Evolutionary conservation across 2,113 vertebrate species (phyloP).

Genomic region (Ailuropoda melanoleuca): DNA sequence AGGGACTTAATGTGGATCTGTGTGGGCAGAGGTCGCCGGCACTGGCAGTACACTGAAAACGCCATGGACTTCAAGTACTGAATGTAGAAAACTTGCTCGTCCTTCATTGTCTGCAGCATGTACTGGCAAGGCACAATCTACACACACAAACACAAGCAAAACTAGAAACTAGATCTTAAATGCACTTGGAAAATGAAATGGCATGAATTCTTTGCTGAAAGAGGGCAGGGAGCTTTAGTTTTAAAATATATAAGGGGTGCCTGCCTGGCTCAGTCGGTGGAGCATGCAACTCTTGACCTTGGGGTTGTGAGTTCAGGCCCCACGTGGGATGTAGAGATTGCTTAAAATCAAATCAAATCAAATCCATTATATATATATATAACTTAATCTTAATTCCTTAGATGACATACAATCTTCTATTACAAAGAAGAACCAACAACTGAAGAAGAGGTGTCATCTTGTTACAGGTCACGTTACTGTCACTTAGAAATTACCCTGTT

Average conservation of each 20-base stretch:
- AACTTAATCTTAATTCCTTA: not conserved
- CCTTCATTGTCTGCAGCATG: conserved; percentile 96
- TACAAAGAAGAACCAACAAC: not conserved
- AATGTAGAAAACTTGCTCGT: conserved; percentile 94
- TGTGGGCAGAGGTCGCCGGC: conserved; percentile 92
- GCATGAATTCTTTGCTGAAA: not conserved
- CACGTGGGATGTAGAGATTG: not conserved
- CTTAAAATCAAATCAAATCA: not conserved
- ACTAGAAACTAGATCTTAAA: not conserved
- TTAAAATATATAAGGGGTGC: not conserved
- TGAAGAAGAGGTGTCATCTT: not conserved
- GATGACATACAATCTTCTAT: not conserved
- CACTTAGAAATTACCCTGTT: not conserved
- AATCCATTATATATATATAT: no score
- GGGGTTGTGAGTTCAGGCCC: not conserved
- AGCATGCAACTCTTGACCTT: not conserved
- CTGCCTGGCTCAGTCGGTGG: not conserved
- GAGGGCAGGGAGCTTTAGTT: not conserved
- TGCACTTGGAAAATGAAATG: not conserved
- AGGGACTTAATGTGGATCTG: conserved; percentile 97
- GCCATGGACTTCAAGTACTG: conserved; percentile 97
- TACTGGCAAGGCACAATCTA: conserved; percentile 97
- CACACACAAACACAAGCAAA: not conserved
- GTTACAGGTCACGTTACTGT: not conserved
- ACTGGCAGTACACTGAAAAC: conserved; percentile 97